A percentile compares a stretch with the other conserved stretches of the same genome.
Conservation (phyloP, 2,113 vertebrate species). For the Varanus komodoensis region DNA sequence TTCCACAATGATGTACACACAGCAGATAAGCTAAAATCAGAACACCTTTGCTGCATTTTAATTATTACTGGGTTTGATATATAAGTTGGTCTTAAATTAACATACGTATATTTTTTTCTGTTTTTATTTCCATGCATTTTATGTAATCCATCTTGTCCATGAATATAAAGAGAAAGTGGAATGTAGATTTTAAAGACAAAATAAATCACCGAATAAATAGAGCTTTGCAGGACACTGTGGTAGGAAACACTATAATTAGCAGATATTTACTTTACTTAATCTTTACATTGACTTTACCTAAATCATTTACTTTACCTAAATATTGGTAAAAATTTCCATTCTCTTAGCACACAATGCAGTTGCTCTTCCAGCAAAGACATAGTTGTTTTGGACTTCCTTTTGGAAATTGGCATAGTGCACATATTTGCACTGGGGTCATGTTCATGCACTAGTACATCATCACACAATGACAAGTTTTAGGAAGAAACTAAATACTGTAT, state of each 20-base stretch:
- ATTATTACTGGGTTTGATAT: neutral
- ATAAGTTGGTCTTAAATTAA: neutral
- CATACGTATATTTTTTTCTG: neutral
- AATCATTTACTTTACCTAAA: slow-evolving; percentile 29
- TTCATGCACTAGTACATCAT: slow-evolving; percentile 57
- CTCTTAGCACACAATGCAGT: slow-evolving; percentile 48
- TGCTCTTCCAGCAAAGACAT: slow-evolving; percentile 47
- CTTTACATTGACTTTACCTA: neutral
- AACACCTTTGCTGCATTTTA: neutral
- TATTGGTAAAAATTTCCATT: slow-evolving; percentile 60
- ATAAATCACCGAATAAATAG: slow-evolving; percentile 9
- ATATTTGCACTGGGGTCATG: slow-evolving; percentile 50
- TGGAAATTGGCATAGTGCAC: slow-evolving; percentile 68
- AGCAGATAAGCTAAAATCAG: neutral
- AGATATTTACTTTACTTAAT: slow-evolving; percentile 27
- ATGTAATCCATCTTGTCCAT: neutral
- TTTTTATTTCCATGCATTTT: neutral
- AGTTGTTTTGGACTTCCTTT: slow-evolving; percentile 67
- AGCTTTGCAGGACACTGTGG: neutral
- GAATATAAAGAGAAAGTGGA: neutral
- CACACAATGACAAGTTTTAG: slow-evolving; percentile 50
- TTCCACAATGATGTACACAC: neutral
- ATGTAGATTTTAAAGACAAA: neutral
- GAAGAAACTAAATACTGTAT: slow-evolving; percentile 64
- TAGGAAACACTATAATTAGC: neutral